Base-by-base conservation (phyloP, 1,140 invertebrate species). In the Branchinecta lindahli region DNA sequence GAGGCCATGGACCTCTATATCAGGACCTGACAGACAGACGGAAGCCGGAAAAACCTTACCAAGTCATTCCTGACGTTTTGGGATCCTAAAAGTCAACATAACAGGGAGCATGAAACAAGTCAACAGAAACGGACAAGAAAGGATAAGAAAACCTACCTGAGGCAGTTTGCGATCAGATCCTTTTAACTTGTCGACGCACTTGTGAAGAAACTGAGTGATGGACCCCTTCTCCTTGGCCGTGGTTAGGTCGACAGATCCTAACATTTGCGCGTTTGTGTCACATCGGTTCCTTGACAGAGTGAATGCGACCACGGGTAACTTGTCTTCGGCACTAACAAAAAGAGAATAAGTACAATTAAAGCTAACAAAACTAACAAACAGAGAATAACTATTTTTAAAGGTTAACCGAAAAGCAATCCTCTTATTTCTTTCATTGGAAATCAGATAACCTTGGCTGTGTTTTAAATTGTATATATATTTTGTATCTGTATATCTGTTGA, bases 271-370 rank as follows among this genome's bases (percentile, higher is more conserved):
- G 77, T 92, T 94, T 69, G 84, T 82, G 76, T 96, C 91, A 76
- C 89, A 93, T 75, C 87, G 86, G 76, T 91, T 93, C 71, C 94
- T 83, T 0, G 94, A 98, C 71, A 99, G 85, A 8, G 90, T 94
- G 76, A 99, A 99, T 3, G 92, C 87, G 2, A 98, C 93, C 0
- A 93, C 90, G 0, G 96, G 96, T n/a, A 98, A 80, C 75, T 94
- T 88, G 72, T 95, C 88, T 69, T 88, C n/a, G n/a, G 79, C 73
- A 68, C 46, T 18, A 44, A 67, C 44, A 66, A 7, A 20, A 18
- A 8, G 47, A 65, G 12, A 69, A 65, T 12, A 8, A 67, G 44
- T 18, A 52, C 44, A 21, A 9, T 45, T 10, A 45, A 10, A 70
- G 66, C 33, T 15, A 66, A 18, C n/a, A n/a, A n/a, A n/a, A n/a